These are phyloP conservation scores for Pithys albifrons DNA, from an alignment of 2,113 vertebrate species.

Conservation along the genomic window DNA sequence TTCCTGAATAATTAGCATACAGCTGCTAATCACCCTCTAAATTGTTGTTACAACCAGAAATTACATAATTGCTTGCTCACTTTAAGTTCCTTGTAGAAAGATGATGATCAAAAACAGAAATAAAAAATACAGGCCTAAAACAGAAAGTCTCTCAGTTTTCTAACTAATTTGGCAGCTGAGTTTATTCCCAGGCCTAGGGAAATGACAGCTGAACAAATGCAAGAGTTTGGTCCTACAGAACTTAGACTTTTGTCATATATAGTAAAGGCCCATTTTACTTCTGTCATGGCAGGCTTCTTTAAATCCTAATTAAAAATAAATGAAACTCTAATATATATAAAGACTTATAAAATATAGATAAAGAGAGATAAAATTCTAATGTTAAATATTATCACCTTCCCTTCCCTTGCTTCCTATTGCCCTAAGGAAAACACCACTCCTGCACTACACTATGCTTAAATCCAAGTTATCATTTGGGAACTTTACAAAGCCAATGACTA, in stretches of 20 bases:
- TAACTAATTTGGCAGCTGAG: neutral
- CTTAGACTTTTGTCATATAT: neutral
- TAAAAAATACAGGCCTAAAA: neutral
- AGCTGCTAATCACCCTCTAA: conserved; percentile 74
- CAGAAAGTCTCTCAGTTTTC: neutral
- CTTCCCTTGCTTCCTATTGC: neutral
- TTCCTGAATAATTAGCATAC: conserved; percentile 73
- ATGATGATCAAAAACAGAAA: neutral
- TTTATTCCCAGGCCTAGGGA: neutral
- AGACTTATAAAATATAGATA: neutral
- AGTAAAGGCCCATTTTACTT: neutral
- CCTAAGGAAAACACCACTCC: neutral
- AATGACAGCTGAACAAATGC: neutral
- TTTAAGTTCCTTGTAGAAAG: neutral
- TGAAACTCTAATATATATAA: neutral
- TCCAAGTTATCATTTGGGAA: neutral
- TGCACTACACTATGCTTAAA: neutral
- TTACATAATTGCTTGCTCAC: conserved; percentile 7
- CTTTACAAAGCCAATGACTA: neutral
- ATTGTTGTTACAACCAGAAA: conserved; percentile 48
- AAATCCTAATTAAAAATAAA: neutral
- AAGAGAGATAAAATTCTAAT: neutral
- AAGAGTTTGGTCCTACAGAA: neutral
- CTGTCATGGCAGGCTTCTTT: neutral
- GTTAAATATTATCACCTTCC: neutral